Percentiles rank a stretch among this genome's conserved stretches.
phyloP scores from a whole-genome alignment of 1,140 invertebrate genomes.

The Papilio machaon region DNA sequence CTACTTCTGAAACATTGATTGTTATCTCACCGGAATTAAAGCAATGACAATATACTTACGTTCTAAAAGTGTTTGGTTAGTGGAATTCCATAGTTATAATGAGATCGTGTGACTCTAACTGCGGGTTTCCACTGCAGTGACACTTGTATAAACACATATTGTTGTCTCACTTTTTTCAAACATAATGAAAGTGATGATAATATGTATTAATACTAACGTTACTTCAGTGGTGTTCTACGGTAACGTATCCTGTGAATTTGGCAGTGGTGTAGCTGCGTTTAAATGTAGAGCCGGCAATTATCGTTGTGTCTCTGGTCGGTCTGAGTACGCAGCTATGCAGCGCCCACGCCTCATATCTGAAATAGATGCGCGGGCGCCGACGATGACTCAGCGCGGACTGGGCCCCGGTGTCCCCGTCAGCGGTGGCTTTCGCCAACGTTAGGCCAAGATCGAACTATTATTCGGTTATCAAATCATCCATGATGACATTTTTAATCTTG shows the following conservation, averaged over 20 bases:
- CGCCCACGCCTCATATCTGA: conserved; percentile 67
- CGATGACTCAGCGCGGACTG: conserved; percentile 72
- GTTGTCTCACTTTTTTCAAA: too few relatives aligned
- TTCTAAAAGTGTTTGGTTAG: too few relatives aligned
- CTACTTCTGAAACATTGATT: too few relatives aligned
- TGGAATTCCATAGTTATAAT: neutral
- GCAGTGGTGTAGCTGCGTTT: conserved; percentile 28
- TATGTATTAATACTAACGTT: too few relatives aligned
- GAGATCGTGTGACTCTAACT: neutral
- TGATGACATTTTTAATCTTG: neutral
- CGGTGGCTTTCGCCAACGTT: conserved; percentile 61
- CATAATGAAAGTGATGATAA: too few relatives aligned
- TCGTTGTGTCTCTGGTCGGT: conserved; percentile 50
- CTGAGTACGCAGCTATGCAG: conserved; percentile 53
- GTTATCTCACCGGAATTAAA: too few relatives aligned
- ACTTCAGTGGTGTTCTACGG: too few relatives aligned
- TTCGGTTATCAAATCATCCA: neutral
- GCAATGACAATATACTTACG: too few relatives aligned
- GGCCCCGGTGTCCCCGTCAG: conserved; percentile 60
- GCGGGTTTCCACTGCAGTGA: too few relatives aligned
- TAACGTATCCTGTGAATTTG: conserved; percentile 13
- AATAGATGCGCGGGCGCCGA: conserved; percentile 70
- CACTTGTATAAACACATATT: too few relatives aligned
- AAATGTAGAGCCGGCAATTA: conserved; percentile 15
- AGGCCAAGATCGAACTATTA: neutral